A percentile compares a stretch with the other conserved stretches of the same genome.
Evolutionary conservation across 2,888 invertebrate genomes (phyloP).

Genomic region (Sinotaia quadrata): DNA sequence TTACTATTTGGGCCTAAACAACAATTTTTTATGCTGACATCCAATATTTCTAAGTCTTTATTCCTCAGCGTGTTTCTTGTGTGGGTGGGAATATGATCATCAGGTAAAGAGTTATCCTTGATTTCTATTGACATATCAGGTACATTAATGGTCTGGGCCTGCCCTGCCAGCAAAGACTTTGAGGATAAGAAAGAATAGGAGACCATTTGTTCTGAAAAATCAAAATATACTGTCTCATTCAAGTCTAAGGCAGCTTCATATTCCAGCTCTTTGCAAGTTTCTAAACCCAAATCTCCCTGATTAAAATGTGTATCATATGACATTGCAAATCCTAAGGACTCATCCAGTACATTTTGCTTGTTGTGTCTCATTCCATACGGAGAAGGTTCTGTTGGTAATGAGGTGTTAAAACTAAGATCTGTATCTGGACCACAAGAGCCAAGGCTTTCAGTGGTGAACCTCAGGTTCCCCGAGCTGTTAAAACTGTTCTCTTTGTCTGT

Average conservation of each 20-base stretch:
- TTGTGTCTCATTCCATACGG: not conserved
- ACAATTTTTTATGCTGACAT: too few species aligned
- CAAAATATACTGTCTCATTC: not conserved
- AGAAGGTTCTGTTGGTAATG: constrained; percentile 2
- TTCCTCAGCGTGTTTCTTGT: too few species aligned
- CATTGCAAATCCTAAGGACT: constrained; percentile 11
- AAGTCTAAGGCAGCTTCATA: too few species aligned
- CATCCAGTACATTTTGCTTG: not conserved
- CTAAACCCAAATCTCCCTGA: too few species aligned
- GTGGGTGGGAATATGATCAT: too few species aligned
- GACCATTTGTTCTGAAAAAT: not conserved
- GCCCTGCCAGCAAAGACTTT: not conserved
- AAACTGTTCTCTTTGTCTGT: not conserved
- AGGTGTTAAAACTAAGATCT: constrained; percentile 3
- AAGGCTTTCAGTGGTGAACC: not conserved
- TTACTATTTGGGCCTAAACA: too few species aligned
- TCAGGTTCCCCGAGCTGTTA: not conserved
- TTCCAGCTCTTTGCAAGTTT: too few species aligned
- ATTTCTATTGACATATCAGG: not conserved
- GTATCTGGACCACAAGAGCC: constrained; percentile 3
- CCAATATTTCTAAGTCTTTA: too few species aligned
- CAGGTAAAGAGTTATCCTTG: not conserved
- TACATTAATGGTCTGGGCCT: not conserved
- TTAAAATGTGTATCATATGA: constrained; percentile 3
- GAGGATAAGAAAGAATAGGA: not conserved